Conservation (phyloP, 2,113 vertebrate genomes). For the Labrus mixtus region DNA sequence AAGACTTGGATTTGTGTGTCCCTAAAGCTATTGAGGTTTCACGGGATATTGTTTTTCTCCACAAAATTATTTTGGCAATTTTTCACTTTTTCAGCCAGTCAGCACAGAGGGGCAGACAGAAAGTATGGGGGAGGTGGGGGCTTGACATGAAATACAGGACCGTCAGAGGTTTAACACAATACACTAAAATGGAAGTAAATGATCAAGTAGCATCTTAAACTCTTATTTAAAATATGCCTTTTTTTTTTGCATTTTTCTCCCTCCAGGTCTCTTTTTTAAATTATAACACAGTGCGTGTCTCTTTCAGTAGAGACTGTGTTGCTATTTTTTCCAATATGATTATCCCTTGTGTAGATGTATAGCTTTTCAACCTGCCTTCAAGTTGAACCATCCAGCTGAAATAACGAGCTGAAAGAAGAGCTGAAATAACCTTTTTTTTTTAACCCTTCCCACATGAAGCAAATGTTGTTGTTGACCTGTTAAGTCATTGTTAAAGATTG, state of each 20-base stretch:
- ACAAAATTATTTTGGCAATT: neutral
- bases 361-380: too few relatives aligned
- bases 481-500: too few relatives aligned
- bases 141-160: neutral
- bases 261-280: too few relatives aligned
- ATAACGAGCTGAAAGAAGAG: too few relatives aligned
- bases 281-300: too few relatives aligned
- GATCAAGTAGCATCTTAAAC: too few relatives aligned
- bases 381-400: neutral
- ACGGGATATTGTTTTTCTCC: conserved; percentile 6
- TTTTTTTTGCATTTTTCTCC: too few relatives aligned
- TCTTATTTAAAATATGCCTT: too few relatives aligned
- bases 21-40: conserved; percentile 28
- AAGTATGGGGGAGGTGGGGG: neutral
- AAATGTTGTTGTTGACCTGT: too few relatives aligned
- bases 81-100: neutral
- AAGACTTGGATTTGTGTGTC: conserved; percentile 26
- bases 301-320: neutral
- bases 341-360: too few relatives aligned
- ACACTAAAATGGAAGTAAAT: conserved; percentile 14
- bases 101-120: neutral
- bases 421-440: neutral
- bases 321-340: too few relatives aligned
- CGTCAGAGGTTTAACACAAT: neutral
- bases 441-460: too few relatives aligned